phyloP scores from a whole-genome alignment of 2,797 vertebrate species.

The Heterohyrax brucei region DNA sequence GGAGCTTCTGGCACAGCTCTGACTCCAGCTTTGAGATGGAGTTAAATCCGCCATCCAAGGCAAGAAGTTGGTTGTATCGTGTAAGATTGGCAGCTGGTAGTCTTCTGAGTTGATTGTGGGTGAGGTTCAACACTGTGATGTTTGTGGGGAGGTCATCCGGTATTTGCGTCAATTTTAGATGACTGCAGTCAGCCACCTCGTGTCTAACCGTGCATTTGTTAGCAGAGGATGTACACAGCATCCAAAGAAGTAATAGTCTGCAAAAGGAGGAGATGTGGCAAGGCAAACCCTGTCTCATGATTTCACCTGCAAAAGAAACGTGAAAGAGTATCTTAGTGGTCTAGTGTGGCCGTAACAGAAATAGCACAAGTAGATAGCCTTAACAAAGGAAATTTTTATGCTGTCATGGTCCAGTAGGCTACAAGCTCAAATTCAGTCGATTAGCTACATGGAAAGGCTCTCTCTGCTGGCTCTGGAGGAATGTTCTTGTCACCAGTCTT shows the following conservation, averaged over 20 bases:
- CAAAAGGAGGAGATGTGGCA: background rate
- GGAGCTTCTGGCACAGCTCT: slow-evolving; percentile 92
- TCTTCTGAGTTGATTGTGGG: slow-evolving; percentile 94
- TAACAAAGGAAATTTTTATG: too few species aligned
- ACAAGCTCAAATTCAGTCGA: too few species aligned
- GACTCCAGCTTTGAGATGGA: slow-evolving; percentile 91
- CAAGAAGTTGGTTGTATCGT: slow-evolving; percentile 91
- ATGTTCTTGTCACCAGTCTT: too few species aligned
- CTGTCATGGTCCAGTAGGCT: too few species aligned
- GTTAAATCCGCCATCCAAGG: slow-evolving; percentile 94
- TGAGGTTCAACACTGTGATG: slow-evolving; percentile 94
- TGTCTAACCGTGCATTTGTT: slow-evolving; percentile 72
- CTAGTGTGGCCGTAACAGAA: too few species aligned
- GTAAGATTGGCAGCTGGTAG: slow-evolving; percentile 90
- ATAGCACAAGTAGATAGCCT: too few species aligned
- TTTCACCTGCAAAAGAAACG: slow-evolving; percentile 25
- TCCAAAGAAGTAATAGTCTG: slow-evolving; percentile 59
- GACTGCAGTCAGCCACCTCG: slow-evolving; percentile 95
- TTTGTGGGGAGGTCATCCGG: slow-evolving; percentile 94
- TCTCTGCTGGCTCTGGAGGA: too few species aligned
- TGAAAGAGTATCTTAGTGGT: background rate
- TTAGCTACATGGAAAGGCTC: too few species aligned
- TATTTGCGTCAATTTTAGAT: slow-evolving; percentile 92
- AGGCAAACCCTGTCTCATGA: slow-evolving; percentile 62
- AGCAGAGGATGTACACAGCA: background rate